phyloP scores from a whole-genome alignment of 2,797 vertebrate genomes.

The Gymnoscopelus braueri region DNA sequence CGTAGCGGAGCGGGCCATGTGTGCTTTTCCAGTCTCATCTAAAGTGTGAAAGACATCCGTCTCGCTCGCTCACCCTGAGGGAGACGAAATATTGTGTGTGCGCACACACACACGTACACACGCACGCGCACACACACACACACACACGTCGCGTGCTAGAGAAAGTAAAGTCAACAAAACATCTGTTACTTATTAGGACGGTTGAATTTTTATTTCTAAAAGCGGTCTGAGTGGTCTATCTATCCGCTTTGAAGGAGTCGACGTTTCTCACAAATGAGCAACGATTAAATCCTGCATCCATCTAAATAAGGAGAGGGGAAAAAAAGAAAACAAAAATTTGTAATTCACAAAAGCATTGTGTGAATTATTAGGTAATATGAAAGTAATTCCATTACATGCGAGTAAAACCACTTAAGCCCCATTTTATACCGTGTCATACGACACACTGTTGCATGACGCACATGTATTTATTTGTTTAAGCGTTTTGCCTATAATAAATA shows the following conservation, averaged over 20 bases:
- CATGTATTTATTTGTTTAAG: no score
- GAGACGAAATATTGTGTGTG: neutral
- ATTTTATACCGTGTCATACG: no score
- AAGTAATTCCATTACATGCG: neutral
- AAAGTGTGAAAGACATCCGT: constrained; percentile 11
- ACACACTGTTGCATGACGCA: no score
- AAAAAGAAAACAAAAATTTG: neutral
- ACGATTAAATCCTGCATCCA: constrained; percentile 3
- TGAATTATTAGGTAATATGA: constrained; percentile 10
- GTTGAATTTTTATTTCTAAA: constrained; percentile 5
- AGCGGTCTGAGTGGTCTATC: neutral
- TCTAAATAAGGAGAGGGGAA: neutral
- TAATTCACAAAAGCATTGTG: no score
- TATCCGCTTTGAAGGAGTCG: constrained; percentile 7
- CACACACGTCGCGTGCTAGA: neutral
- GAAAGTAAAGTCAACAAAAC: constrained; percentile 10
- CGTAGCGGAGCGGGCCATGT: constrained; percentile 1
- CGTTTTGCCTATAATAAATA: no score
- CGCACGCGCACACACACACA: neutral
- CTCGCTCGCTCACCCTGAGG: neutral
- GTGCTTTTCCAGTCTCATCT: constrained; percentile 38
- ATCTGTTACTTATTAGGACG: constrained; percentile 17
- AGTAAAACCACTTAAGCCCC: neutral
- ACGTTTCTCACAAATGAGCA: constrained; percentile 10
- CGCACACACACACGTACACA: neutral